Conservation (phyloP, 2,888 invertebrate genomes). For the Protodeltote pygarga region DNA sequence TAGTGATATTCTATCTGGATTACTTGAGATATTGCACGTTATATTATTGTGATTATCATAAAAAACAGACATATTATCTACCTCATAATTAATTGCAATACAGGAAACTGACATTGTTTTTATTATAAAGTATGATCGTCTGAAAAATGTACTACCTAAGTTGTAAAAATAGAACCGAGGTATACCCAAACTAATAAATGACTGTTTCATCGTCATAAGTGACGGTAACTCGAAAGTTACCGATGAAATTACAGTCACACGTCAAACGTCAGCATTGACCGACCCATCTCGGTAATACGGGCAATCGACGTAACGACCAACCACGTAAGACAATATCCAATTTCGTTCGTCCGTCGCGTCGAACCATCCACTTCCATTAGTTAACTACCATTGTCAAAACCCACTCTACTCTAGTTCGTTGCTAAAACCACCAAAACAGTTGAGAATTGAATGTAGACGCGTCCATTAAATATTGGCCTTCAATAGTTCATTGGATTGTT, state of each 20-base stretch:
- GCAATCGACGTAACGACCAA: constrained; percentile 59
- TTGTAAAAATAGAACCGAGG: neutral
- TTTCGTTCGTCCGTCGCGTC: constrained; percentile 66
- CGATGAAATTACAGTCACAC: constrained; percentile 41
- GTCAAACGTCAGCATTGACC: constrained; percentile 53
- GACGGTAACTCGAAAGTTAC: constrained; percentile 32
- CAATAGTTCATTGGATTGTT: constrained; percentile 52
- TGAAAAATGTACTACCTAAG: no score
- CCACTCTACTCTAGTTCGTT: constrained; percentile 75
- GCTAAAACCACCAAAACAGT: constrained; percentile 79
- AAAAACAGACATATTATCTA: no score
- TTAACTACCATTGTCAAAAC: constrained; percentile 84
- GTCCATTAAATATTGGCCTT: constrained; percentile 63
- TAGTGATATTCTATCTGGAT: no score
- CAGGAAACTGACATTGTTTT: no score
- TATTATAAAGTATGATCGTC: no score
- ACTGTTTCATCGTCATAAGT: neutral
- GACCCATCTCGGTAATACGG: constrained; percentile 51
- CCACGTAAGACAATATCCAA: constrained; percentile 72
- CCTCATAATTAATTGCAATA: no score
- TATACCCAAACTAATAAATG: neutral
- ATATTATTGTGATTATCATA: no score
- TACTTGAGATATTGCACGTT: no score
- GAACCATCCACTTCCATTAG: constrained; percentile 75
- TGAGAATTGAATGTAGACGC: constrained; percentile 70